Evolutionary conservation across 2,113 vertebrate genomes (phyloP), one percentile per base, ranked within the genome.

Genomic region (Blennius ocellaris): DNA sequence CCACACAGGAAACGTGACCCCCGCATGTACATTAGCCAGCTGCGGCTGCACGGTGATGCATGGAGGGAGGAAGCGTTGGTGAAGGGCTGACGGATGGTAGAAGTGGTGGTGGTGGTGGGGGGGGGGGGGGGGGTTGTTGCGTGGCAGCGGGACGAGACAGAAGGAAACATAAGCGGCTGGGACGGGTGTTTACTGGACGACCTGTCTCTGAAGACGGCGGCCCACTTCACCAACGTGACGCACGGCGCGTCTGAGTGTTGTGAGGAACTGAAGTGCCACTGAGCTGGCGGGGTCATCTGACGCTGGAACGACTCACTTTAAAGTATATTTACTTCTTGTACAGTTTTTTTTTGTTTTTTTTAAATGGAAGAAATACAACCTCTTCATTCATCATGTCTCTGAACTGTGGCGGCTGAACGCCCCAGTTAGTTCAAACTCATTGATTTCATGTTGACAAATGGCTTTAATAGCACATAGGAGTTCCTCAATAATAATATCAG

Each of bases 21-120:
- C 11, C 45, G 47, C 6, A 6, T n/a, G 3, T 10, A 74, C 78
- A 68, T 47, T 48, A 80, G 73, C 55, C 78, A 80, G 63, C 56
- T 69, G 69, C 41, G 43, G 44, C 59, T 58, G 0, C 45, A 38
- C 1, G 50, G 49, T 16, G 61, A 64, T 54, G 45, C 72, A 61
- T 58, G 21, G 21, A 44, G 11, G 37, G 59, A 61, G 59, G 66
- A 67, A 44, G 78, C 53, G 38, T 60, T 69, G 83, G 49, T 50
- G 56, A 61, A 64, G 66, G 11, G 48, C 11, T 74, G 70, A 80
- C 45, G 41, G 76, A 84, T 59, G 55, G 59, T 56, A 75, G 59
- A 52, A 45, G n/a, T n/a, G n/a, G n/a, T n/a, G n/a, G n/a, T n/a
- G n/a, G n/a, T n/a, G n/a, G n/a, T n/a, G n/a, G n/a, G n/a, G n/a